Evolutionary conservation across 2,113 vertebrate genomes (phyloP).

Genomic region (Dicaeum eximium): DNA sequence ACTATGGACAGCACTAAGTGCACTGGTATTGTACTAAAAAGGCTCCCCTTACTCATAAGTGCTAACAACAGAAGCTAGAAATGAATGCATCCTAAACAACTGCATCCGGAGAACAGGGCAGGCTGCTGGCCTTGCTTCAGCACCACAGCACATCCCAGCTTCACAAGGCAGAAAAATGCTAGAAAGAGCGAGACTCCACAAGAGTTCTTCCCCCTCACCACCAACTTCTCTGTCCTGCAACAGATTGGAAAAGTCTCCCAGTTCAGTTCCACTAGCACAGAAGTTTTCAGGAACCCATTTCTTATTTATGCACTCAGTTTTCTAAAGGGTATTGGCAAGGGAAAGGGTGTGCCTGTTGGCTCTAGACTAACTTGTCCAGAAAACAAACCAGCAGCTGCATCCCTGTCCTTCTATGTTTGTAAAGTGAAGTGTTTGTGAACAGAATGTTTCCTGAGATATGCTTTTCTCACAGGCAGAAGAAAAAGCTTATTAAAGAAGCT

Average conservation of each 20-base stretch:
- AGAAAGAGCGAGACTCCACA: not conserved
- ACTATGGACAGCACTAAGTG: not conserved
- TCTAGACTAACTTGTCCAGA: not conserved
- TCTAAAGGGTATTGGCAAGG: not conserved
- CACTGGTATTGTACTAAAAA: not conserved
- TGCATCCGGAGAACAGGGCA: not conserved
- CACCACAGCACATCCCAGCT: not conserved
- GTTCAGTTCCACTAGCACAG: not conserved
- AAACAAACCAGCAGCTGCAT: slow-evolving; percentile 24
- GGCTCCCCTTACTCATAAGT: not conserved
- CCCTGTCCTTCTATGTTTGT: not conserved
- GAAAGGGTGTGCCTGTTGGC: slow-evolving; percentile 1
- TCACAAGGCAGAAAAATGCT: not conserved
- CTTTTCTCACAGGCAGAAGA: not conserved
- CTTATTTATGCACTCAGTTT: not conserved
- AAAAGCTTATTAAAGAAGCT: not conserved
- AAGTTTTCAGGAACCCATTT: not conserved
- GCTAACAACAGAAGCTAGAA: not conserved
- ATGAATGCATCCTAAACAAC: not conserved
- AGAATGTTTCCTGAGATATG: not conserved
- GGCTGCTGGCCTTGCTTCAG: not conserved
- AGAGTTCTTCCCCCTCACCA: not conserved
- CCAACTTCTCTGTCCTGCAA: not conserved
- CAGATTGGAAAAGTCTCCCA: not conserved
- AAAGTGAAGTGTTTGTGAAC: not conserved